phyloP scores from a whole-genome alignment of 2,797 vertebrate genomes.

The Etheostoma nigrum region DNA sequence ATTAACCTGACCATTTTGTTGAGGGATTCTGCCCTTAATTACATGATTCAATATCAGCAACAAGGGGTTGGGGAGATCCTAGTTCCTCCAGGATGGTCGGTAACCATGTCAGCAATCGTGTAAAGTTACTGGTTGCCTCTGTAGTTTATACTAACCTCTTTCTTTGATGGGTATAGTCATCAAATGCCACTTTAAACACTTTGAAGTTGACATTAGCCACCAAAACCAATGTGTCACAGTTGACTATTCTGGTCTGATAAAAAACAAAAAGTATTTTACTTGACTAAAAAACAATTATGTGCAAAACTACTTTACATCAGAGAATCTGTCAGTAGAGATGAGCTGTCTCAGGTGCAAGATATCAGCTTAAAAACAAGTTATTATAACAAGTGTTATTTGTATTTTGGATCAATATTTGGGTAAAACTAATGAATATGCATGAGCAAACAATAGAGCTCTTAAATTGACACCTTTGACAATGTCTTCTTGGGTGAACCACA shows the following conservation, averaged over 20 bases:
- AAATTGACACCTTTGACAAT: slow-evolving; percentile 79
- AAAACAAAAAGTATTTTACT: slow-evolving; percentile 1
- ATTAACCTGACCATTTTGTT: slow-evolving; percentile 47
- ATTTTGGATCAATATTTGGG: slow-evolving; percentile 42
- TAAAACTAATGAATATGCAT: slow-evolving; percentile 69
- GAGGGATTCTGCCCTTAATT: slow-evolving; percentile 77
- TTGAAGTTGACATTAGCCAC: slow-evolving; percentile 23
- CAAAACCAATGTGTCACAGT: background rate
- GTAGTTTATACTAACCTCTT: slow-evolving; percentile 51
- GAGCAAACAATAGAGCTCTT: slow-evolving; percentile 66
- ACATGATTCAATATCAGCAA: slow-evolving; percentile 63
- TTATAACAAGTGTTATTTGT: background rate
- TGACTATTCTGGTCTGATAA: slow-evolving; percentile 9
- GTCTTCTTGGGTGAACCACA: slow-evolving; percentile 73
- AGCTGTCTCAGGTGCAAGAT: rapidly evolving
- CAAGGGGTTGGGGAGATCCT: slow-evolving; percentile 54
- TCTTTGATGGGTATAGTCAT: slow-evolving; percentile 65
- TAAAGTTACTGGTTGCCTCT: slow-evolving; percentile 57
- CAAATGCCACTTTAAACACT: slow-evolving; percentile 59
- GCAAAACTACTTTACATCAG: background rate
- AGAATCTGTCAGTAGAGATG: background rate
- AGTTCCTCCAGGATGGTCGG: slow-evolving; percentile 50
- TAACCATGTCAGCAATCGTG: slow-evolving; percentile 67
- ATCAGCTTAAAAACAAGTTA: background rate
- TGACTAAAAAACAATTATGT: background rate